Evolutionary conservation across 2,113 vertebrate species (phyloP).

Genomic region (Todiramphus saurophagus): DNA sequence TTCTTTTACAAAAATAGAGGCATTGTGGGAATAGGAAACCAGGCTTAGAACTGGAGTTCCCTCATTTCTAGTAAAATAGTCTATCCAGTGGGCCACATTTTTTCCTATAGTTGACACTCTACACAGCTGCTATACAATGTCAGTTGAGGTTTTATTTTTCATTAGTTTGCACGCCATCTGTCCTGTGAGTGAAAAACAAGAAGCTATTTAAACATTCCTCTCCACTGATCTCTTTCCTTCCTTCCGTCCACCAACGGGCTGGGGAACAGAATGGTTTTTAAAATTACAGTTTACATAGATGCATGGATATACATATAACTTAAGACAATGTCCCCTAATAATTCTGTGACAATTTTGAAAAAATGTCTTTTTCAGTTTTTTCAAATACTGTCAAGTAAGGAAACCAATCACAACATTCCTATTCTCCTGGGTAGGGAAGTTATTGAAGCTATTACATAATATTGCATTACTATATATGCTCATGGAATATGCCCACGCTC

Average conservation of each 20-base stretch:
- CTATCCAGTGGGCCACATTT: neutral
- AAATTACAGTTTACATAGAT: conserved; percentile 9
- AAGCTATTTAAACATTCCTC: conserved; percentile 64
- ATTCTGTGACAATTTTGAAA: neutral
- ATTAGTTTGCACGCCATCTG: conserved; percentile 62
- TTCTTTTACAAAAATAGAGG: neutral
- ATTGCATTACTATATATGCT: neutral
- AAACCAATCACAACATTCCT: neutral
- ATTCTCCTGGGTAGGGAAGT: neutral
- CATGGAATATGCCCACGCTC: neutral
- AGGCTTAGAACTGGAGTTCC: neutral
- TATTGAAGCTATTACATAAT: neutral
- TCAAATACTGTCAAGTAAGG: neutral
- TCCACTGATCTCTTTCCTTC: conserved; percentile 64
- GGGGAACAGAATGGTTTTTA: neutral
- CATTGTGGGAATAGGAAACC: neutral
- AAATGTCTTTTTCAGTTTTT: neutral
- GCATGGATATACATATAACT: neutral
- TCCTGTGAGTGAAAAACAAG: conserved; percentile 59
- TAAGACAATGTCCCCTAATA: neutral
- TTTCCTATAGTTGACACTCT: conserved; percentile 10
- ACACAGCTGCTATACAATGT: conserved; percentile 46
- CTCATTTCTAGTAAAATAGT: neutral
- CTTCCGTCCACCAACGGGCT: conserved; percentile 16
- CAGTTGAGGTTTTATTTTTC: conserved; percentile 50